Evolutionary conservation across 2,113 vertebrate species (phyloP), one percentile per base, ranked within the genome.

Genomic region (Oreotrochilus melanogaster): DNA sequence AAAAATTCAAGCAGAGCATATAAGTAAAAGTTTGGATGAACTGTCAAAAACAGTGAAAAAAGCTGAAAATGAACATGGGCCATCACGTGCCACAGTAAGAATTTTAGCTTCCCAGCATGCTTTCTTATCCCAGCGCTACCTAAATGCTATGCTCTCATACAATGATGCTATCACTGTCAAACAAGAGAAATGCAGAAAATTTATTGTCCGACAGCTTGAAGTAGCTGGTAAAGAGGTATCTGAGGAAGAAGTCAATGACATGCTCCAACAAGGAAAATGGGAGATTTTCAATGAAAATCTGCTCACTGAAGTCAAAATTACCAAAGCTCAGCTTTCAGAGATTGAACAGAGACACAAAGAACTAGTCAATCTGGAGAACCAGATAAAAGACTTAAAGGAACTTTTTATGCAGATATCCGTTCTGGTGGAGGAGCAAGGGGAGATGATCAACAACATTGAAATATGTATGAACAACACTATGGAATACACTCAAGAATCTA

Each of bases 291-390:
- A 99, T 47, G 99, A 99, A 96, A 99, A 99, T 87, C 91, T 99
- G 12, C 98, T 99, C 42, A 98, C 98, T 50, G 99, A 99, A 89
- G 98, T 95, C 37, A 99, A 88, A 88, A 99, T 99, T 85, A 99
- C 99, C 10, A 99, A 98, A 88, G 96, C 98, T 27, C 99, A 99
- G 85, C 97, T 99, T 42, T 99, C 98, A 0, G 99, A 99, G 96
- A 99, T 99, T 35, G 99, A 99, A 88, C 98, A 99, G 96, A 98
- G 99, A 89, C 99, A 99, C 79, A 99, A 98, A 96, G 99, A 99
- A 95, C 86, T 99, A 79, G 39, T 99, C 58, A 99, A 91, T 92
- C 92, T 99, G 71, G 99, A 99, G 96, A 99, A 97, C 88, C 99
- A 99, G 89, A 98, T 99, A 94, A 99, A 98, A 95, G 99, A 99